Evolutionary conservation across 2,888 invertebrate species (phyloP), one percentile per base, ranked within the genome.

Genomic region (Trichopoda pennipes): DNA sequence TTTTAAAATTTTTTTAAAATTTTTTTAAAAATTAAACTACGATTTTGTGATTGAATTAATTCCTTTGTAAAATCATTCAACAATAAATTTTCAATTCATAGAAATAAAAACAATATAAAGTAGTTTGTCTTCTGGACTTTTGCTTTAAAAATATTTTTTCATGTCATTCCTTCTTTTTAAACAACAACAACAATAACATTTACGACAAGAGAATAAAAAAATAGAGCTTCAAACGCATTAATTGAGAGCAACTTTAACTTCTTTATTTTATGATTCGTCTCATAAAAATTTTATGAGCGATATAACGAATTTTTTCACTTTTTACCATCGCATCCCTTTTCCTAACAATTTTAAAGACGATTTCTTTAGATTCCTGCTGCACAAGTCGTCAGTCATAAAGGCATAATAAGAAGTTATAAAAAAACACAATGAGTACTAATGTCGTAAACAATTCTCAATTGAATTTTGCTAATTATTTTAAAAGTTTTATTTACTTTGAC

Each of bases 401-500:
- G 12, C 10, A 38, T 12, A 38, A 38, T 12, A 12, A 38, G 38
- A 38, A 38, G 12, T 2, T 10, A 38, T 38, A 51, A 35, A 58
- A n/a, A 58, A 0, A 1, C 49, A 32, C 35, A 56, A 19, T 68
- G 66, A 42, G 42, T 42, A 66, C 32, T 6, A 68, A 60, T 68
- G 49, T 42, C 58, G 58, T 75, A 66, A 75, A 68, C 49, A 21
- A 51, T 28, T 75, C 58, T 28, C 28, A 51, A 42, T 4, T 56
- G 64, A 75, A 68, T 49, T 60, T 49, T 19, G 58, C 42, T 68
- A 68, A 75, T 60, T 66, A 28, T 63, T 55, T 66, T 44, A 16
- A 2, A 44, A 56, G 56, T 56, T 56, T 56, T 44, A 69, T 42
- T 47, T 23, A 64, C n/a, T 66, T 28, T 32, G 58, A 51, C 66